Evolutionary conservation across 2,888 invertebrate species (phyloP).

Genomic region (Eilema sororculum): DNA sequence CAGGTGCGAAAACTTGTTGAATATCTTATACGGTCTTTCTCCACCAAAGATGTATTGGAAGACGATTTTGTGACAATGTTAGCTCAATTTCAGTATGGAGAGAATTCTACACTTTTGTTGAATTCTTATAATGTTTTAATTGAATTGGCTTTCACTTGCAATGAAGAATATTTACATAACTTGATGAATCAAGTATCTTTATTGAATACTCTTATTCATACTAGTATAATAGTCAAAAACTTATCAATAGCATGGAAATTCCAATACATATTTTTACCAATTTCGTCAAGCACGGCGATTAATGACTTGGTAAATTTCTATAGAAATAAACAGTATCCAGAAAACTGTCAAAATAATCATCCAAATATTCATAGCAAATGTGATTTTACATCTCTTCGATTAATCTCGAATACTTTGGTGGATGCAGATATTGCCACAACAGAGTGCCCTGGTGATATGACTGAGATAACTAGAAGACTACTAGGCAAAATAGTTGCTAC

Average conservation of each 20-base stretch:
- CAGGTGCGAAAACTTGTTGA: constrained; percentile 72
- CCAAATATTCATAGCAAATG: constrained; percentile 58
- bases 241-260: constrained; percentile 80
- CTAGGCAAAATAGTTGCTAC: constrained; percentile 68
- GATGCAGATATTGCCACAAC: constrained; percentile 34
- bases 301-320: constrained; percentile 75
- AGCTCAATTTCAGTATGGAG: constrained; percentile 67
- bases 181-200: constrained; percentile 66
- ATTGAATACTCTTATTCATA: constrained; percentile 72
- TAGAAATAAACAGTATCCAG: constrained; percentile 38
- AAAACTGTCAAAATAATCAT: constrained; percentile 39
- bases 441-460: constrained; percentile 20
- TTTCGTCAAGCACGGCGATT: constrained; percentile 71
- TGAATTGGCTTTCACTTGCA: constrained; percentile 68
- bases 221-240: constrained; percentile 73
- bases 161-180: constrained; percentile 74
- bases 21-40: constrained; percentile 59
- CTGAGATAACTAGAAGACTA: constrained; percentile 59
- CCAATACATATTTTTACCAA: constrained; percentile 78
- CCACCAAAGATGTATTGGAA: constrained; percentile 37
- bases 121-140: constrained; percentile 69
- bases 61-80: constrained; percentile 55
- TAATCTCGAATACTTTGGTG: constrained; percentile 62
- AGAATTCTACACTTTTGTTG: constrained; percentile 67
- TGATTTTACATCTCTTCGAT: constrained; percentile 74